phyloP scores from a whole-genome alignment of 1,140 invertebrate genomes.

The Agraylea sexmaculata region DNA sequence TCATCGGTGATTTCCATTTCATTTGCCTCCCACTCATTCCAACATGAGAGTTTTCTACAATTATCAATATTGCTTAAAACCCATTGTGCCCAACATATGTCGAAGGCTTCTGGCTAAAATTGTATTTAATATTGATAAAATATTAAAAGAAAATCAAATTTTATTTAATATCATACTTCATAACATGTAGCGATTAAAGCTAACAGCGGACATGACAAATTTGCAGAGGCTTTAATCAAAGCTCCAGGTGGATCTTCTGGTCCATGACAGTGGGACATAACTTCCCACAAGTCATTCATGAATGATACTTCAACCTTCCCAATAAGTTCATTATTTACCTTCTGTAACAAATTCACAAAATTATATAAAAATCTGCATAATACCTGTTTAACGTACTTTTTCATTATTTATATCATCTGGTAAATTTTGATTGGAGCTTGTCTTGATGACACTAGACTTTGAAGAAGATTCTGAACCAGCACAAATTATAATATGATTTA shows the following conservation, averaged over 20 bases:
- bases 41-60: slow-evolving; percentile 25
- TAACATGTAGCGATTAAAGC: slow-evolving; percentile 54
- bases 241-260: slow-evolving; percentile 53
- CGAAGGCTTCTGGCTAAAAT: slow-evolving; percentile 49
- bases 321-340: not conserved
- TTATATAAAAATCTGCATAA: too few relatives aligned
- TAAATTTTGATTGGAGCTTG: too few relatives aligned
- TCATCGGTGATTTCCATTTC: slow-evolving; percentile 25
- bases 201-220: slow-evolving; percentile 43
- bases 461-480: too few relatives aligned
- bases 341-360: not conserved
- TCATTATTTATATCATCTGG: slow-evolving; percentile 32
- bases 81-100: slow-evolving; percentile 52
- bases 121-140: slow-evolving; percentile 8
- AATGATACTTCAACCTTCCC: slow-evolving; percentile 15
- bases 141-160: too few relatives aligned
- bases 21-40: slow-evolving; percentile 26
- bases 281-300: slow-evolving; percentile 46
- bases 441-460: too few relatives aligned
- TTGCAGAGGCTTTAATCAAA: slow-evolving; percentile 42
- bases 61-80: slow-evolving; percentile 34
- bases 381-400: too few relatives aligned
- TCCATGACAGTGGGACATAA: slow-evolving; percentile 50
- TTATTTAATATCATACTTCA: slow-evolving; percentile 42
- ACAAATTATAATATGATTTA: slow-evolving; percentile 41